Evolutionary conservation across 2,888 invertebrate genomes (phyloP), one percentile per base, ranked within the genome.

Genomic region (Argyresthia albistria): DNA sequence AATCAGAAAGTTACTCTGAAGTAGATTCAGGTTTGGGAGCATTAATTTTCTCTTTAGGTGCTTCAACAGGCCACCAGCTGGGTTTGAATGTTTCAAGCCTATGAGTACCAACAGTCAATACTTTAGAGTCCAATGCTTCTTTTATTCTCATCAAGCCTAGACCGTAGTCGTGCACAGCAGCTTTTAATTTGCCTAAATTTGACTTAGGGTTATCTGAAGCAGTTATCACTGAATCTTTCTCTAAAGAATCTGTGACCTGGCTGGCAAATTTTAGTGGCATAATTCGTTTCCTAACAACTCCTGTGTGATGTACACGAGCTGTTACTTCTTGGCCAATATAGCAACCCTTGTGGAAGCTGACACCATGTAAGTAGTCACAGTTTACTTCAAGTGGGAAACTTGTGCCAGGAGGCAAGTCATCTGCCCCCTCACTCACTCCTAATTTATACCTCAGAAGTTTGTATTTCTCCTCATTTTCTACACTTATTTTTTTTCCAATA

Each of bases 291-390:
- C 98, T 88, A 8, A 97, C 91, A n/a, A 98, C 95, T 36, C 99
- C 99, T 0, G 98, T 98, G 69, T 98, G 97, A 79, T 97, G 92
- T 0, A 96, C 95, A 56, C 99, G 89, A 0, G 99, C 98, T 2
- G 99, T 98, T 45, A 99, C 70, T 78, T 99, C 99, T 80, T 99
- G 99, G 0, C 99, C 99, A 55, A 99, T 91, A 68, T 99, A 99
- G 73, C 99, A 99, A 7, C 99, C 99, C 80, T 99, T 98, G 65
- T 95, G 93, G 70, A 98, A 98, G 80, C 96, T 96, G 4, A 97
- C 91, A 43, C 97, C 97, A 73, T 96, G 94, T 42, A 98, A 86
- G 69, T 95, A 95, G 79, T 98, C 98, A 70, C 95, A 94, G 70
- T 98, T 98, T 3, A 91, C 91, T 82, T 98, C 98, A 53, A 99